Conservation (phyloP, 1,140 invertebrate species). For the Hycleus cichorii region DNA sequence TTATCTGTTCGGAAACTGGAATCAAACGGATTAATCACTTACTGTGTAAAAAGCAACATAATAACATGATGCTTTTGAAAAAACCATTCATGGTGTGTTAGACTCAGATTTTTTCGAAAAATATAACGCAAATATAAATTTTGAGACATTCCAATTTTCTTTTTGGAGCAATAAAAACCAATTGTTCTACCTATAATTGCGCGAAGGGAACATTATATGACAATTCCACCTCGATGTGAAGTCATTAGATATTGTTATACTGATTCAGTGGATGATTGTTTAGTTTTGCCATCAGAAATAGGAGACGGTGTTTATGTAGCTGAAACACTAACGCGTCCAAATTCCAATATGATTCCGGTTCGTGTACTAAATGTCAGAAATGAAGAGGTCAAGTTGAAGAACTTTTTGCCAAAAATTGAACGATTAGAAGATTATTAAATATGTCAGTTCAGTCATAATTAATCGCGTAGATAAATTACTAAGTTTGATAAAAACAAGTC, state of each 20-base stretch:
- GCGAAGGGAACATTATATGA: slow-evolving; percentile 2
- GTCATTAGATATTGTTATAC: slow-evolving; percentile 15
- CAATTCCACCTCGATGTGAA: slow-evolving; percentile 16
- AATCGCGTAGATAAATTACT: too few species aligned
- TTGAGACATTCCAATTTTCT: too few species aligned
- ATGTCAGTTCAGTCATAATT: too few species aligned
- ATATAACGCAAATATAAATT: too few species aligned
- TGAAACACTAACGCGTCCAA: slow-evolving; percentile 3
- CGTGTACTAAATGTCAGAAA: slow-evolving; percentile 17
- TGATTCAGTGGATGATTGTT: background rate
- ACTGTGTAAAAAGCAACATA: too few species aligned
- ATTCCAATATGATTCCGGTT: slow-evolving; percentile 11
- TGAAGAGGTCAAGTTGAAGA: slow-evolving; percentile 13
- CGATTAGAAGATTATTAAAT: slow-evolving; percentile 10
- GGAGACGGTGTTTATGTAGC: slow-evolving; percentile 15
- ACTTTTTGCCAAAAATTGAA: slow-evolving; percentile 16
- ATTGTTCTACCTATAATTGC: background rate
- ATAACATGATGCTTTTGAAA: too few species aligned
- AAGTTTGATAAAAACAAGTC: too few species aligned
- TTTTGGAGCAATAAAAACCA: too few species aligned
- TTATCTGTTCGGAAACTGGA: too few species aligned
- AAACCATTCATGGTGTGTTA: too few species aligned
- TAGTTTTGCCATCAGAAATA: background rate
- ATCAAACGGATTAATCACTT: too few species aligned
- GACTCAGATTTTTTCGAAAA: too few species aligned